Evolutionary conservation across 2,888 invertebrate species (phyloP).

Genomic region (Apeira syringaria): DNA sequence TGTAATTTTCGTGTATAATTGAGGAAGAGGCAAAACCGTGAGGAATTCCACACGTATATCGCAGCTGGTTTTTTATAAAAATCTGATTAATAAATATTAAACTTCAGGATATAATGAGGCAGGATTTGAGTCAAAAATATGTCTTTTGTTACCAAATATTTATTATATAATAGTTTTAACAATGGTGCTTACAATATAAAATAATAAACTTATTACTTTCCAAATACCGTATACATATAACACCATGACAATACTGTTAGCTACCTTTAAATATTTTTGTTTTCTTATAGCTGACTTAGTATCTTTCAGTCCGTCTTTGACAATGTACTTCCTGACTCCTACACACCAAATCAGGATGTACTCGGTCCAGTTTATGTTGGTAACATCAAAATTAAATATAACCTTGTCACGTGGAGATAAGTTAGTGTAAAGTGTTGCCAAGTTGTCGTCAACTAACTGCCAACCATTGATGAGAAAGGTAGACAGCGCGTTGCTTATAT

Average conservation of each 20-base stretch:
- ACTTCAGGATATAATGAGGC: no score
- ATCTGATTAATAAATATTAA: no score
- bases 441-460: constrained; percentile 15
- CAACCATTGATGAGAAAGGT: constrained; percentile 18
- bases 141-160: no score
- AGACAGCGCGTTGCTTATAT: not conserved
- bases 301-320: constrained; percentile 20
- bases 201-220: not conserved
- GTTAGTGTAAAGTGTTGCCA: constrained; percentile 5
- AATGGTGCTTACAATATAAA: not conserved
- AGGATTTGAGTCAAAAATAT: no score
- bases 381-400: constrained; percentile 22
- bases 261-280: constrained; percentile 1
- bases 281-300: constrained; percentile 4
- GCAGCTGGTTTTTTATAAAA: no score
- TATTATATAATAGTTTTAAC: no score
- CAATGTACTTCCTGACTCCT: constrained; percentile 19
- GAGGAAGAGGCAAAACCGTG: no score
- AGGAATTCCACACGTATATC: no score
- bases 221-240: constrained; percentile 10
- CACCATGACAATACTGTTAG: constrained; percentile 2
- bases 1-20: no score
- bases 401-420: constrained; percentile 24
- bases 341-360: constrained; percentile 9
- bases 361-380: constrained; percentile 19